Percentiles rank a stretch among this genome's conserved stretches.
Evolutionary conservation across 2,113 vertebrate species (phyloP).

Genomic region (Podarcis raffonei): DNA sequence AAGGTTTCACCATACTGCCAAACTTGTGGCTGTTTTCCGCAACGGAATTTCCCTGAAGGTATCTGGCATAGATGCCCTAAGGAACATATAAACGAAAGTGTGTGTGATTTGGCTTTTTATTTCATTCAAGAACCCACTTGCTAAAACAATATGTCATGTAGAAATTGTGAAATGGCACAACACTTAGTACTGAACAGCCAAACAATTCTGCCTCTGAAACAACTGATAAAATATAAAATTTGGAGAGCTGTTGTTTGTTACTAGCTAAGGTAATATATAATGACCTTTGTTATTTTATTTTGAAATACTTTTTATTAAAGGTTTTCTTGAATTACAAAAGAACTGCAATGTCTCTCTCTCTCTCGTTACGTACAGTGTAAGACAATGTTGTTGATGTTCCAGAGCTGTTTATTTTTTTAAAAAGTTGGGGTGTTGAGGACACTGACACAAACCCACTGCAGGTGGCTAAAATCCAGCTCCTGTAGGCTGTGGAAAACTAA

Average conservation of each 20-base stretch:
- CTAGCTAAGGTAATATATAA: background rate
- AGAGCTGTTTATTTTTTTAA: too few relatives aligned
- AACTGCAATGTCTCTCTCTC: too few relatives aligned
- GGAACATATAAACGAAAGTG: conserved; percentile 28
- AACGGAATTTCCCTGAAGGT: conserved; percentile 87
- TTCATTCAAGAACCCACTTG: background rate
- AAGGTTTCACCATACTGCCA: conserved; percentile 81
- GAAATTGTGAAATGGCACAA: background rate
- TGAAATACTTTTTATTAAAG: too few relatives aligned
- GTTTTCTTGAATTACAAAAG: too few relatives aligned
- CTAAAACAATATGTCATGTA: background rate
- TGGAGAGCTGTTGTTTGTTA: background rate
- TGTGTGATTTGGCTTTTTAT: background rate
- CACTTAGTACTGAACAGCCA: background rate
- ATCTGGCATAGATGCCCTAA: conserved; percentile 88
- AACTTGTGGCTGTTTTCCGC: conserved; percentile 82
- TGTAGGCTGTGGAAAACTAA: too few relatives aligned
- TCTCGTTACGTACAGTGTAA: too few relatives aligned
- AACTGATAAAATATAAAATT: background rate
- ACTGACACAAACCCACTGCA: too few relatives aligned
- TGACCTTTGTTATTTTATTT: background rate
- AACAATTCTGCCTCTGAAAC: background rate
- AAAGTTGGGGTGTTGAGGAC: too few relatives aligned
- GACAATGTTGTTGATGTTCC: too few relatives aligned
- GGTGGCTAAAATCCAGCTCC: too few relatives aligned